Evolutionary conservation across 1,140 invertebrate genomes (phyloP), one percentile per base, ranked within the genome.

Genomic region (Trichomalopsis sarcophagae): DNA sequence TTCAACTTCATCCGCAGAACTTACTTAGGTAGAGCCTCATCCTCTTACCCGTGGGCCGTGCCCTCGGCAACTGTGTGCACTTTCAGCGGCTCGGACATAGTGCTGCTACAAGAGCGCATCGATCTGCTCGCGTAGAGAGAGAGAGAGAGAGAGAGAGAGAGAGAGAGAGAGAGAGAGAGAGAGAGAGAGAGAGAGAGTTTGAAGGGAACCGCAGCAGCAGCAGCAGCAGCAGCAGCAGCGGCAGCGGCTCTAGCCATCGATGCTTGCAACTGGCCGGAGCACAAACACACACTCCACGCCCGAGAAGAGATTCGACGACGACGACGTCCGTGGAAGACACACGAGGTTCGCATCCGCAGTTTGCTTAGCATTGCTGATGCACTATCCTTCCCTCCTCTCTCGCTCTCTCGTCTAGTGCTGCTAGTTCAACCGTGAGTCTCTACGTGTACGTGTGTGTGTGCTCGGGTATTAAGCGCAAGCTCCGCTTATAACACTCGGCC

Each of bases 311-410:
- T 10, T 30, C 73, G 75, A 21, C 75, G n/a, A 2, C 10, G 55
- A 33, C 6, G 36, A 69, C 33, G 5, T 66, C 71, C 69, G 78
- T 44, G 77, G 84, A 78, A 80, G 77, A 81, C 84, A 86, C 84
- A 84, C 85, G 84, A 81, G 83, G 84, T 88, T 88, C 87, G 87
- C 86, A 86, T 88, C 89, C 90, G 82, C 88, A 90, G 91, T 92
- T 93, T 91, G 89, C 91, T 92, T 91, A 92, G 91, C 91, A 92
- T 91, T 91, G 90, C 91, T 92, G 91, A 92, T 92, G 91, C 90
- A 91, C 91, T 89, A 90, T 89, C 88, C 90, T 89, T 44, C 40
- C 40, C 40, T 11, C 36, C 71, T 30, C 10, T 27, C 27, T 27
- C 27, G n/a, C n/a, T 1, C 27, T 36, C 33, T 36, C 33, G 33